Evolutionary conservation across 2,888 invertebrate species (phyloP).

Genomic region (Torymus aiolomorphi): DNA sequence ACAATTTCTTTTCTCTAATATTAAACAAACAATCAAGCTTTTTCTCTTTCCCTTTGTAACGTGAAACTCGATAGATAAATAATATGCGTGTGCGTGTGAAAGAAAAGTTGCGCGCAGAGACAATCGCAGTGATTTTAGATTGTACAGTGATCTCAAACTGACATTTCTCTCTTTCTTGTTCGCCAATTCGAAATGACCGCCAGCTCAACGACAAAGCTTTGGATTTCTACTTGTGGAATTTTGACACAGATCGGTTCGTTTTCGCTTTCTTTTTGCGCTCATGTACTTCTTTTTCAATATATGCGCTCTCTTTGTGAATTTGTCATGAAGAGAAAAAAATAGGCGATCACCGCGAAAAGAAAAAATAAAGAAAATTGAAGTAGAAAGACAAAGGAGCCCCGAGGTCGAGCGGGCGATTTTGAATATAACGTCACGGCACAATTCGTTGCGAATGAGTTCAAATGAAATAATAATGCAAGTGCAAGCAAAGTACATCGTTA

Average conservation of each 20-base stretch:
- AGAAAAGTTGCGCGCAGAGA: conserved; percentile 49
- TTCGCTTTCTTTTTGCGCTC: no score
- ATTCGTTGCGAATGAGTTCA: conserved; percentile 63
- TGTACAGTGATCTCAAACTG: conserved; percentile 75
- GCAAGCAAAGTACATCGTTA: conserved; percentile 65
- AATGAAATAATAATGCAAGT: conserved; percentile 67
- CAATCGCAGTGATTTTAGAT: conserved; percentile 64
- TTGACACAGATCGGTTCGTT: no score
- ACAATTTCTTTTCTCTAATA: conserved; percentile 27
- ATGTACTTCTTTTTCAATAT: background rate
- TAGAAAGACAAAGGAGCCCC: conserved; percentile 51
- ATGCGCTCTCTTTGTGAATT: background rate
- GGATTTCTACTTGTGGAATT: conserved; percentile 41
- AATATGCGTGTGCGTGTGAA: background rate
- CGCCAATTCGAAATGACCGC: conserved; percentile 70
- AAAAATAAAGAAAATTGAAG: conserved; percentile 20
- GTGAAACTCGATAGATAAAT: background rate
- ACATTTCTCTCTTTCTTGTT: conserved; percentile 66
- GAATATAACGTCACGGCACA: conserved; percentile 36
- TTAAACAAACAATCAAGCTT: conserved; percentile 10
- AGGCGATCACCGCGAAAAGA: background rate
- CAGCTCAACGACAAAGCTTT: conserved; percentile 65
- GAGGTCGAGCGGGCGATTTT: conserved; percentile 54
- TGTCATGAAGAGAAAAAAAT: background rate
- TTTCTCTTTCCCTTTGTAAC: conserved; percentile 44